phyloP scores from a whole-genome alignment of 1,140 invertebrate species.

The Drosophila watanabei region DNA sequence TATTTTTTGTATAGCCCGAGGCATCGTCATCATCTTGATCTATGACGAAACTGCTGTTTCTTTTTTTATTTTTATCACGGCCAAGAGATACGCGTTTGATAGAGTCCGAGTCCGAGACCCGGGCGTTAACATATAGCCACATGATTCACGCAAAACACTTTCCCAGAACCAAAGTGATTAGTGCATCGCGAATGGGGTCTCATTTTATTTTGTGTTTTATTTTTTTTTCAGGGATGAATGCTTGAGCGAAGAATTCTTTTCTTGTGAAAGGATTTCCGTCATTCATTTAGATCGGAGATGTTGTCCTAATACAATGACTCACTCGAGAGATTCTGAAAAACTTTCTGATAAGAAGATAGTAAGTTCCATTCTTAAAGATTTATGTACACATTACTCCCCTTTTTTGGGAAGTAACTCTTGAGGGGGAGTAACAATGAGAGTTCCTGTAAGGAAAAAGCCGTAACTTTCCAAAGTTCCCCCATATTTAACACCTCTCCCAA shows the following conservation, averaged over 20 bases:
- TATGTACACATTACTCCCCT: background rate
- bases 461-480: background rate
- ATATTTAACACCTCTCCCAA: constrained; percentile 20
- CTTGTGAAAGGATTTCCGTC: constrained; percentile 5
- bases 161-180: constrained; percentile 45
- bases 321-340: background rate
- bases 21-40: constrained; percentile 32
- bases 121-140: constrained; percentile 21
- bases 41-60: constrained; percentile 63
- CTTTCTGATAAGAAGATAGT: background rate
- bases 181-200: constrained; percentile 18
- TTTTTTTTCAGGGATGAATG: background rate
- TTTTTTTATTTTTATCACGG: constrained; percentile 58
- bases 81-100: constrained; percentile 37
- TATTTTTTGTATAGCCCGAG: constrained; percentile 3
- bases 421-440: background rate
- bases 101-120: constrained; percentile 10
- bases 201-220: background rate
- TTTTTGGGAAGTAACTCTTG: background rate
- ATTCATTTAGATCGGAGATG: background rate
- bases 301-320: constrained; percentile 7
- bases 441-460: background rate
- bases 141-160: constrained; percentile 42
- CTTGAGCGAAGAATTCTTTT: background rate
- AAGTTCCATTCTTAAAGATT: background rate